These are phyloP conservation scores for Strigamia crassipes DNA, from an alignment of 2,888 invertebrate species.

Conservation along the genomic window DNA sequence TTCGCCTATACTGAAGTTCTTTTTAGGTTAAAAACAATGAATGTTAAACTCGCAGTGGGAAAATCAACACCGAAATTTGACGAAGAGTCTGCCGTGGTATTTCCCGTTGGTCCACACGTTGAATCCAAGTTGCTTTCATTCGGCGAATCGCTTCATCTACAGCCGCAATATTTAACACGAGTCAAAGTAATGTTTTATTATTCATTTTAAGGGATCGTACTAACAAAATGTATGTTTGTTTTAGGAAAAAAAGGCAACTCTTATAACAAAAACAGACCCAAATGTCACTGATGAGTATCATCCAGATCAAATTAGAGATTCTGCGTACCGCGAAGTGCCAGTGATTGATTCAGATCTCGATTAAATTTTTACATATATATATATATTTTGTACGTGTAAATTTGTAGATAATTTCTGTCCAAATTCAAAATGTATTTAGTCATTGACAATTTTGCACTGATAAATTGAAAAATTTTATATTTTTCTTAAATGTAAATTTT, in stretches of 20 bases:
- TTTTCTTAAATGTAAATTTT: no score
- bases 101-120: neutral
- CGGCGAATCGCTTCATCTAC: neutral
- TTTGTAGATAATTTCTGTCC: no score
- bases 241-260: neutral
- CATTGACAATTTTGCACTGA: no score
- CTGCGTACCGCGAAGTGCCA: neutral
- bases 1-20: neutral
- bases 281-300: neutral
- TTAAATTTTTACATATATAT: neutral
- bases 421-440: no score
- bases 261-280: neutral
- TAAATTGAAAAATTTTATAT: no score
- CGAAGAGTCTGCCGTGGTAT: neutral
- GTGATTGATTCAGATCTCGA: neutral
- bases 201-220: neutral
- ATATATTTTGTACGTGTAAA: neutral
- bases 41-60: neutral
- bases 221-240: neutral
- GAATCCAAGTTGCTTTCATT: neutral
- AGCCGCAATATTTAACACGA: neutral
- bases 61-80: neutral
- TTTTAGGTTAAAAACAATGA: neutral
- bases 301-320: neutral
- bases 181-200: neutral